phyloP scores from a whole-genome alignment of 2,888 invertebrate species.

The Trilocha varians region DNA sequence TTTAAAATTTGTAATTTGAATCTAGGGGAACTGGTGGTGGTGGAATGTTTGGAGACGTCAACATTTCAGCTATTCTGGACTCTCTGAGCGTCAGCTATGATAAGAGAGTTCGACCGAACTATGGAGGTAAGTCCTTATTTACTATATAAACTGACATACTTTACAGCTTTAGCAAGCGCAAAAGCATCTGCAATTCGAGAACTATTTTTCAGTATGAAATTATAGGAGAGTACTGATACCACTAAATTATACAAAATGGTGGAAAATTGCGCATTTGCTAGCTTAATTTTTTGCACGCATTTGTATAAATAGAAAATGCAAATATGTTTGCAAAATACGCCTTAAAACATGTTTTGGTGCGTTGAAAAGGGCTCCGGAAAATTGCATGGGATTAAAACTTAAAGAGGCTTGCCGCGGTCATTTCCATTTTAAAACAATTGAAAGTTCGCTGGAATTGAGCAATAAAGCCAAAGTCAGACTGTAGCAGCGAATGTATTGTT shows the following conservation, averaged over 20 bases:
- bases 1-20: conserved; percentile 16
- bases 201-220: background rate
- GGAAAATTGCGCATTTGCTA: background rate
- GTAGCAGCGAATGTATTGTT: background rate
- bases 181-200: background rate
- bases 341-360: background rate
- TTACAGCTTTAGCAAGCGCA: background rate
- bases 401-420: background rate
- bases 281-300: background rate
- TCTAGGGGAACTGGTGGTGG: conserved; percentile 78
- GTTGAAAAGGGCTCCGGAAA: background rate
- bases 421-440: background rate
- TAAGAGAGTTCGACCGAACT: conserved; percentile 98
- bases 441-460: background rate
- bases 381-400: conserved; percentile 2
- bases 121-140: conserved; percentile 85
- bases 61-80: conserved; percentile 95
- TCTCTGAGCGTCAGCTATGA: conserved; percentile 97
- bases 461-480: background rate
- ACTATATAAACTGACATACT: background rate
- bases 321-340: background rate
- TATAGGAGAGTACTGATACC: too few species aligned
- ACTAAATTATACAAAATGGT: too few species aligned
- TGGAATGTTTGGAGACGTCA: conserved; percentile 91
- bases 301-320: background rate